Percentiles rank a stretch among this genome's conserved stretches.
phyloP scores from a whole-genome alignment of 2,113 vertebrate genomes.

The Eonycteris spelaea region DNA sequence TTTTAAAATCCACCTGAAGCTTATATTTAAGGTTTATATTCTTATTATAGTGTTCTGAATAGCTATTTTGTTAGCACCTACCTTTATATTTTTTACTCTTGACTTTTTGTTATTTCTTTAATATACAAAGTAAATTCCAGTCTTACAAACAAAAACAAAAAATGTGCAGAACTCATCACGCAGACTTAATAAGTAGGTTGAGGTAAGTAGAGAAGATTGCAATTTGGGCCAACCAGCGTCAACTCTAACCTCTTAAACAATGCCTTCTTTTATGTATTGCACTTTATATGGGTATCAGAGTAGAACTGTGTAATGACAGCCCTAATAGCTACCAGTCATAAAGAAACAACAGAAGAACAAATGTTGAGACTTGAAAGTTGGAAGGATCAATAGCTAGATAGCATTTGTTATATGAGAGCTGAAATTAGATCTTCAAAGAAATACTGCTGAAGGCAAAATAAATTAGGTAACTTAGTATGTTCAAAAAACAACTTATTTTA shows the following conservation, averaged over 20 bases:
- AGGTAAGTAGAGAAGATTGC: conserved; percentile 64
- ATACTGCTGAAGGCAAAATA: conserved; percentile 70
- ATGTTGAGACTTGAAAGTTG: conserved; percentile 76
- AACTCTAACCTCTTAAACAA: conserved; percentile 49
- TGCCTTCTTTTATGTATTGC: conserved; percentile 53
- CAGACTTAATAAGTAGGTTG: conserved; percentile 57
- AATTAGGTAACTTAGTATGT: conserved; percentile 64
- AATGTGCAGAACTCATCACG: not conserved
- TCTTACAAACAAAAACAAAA: conserved; percentile 28
- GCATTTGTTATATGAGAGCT: conserved; percentile 71
- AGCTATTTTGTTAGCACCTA: not conserved
- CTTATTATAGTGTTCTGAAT: not conserved
- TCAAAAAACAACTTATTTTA: conserved; percentile 66
- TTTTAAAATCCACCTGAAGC: not conserved
- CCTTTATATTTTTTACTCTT: not conserved
- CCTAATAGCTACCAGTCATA: conserved; percentile 74
- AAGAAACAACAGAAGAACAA: conserved; percentile 75
- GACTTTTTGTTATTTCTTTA: not conserved
- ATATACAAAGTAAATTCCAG: not conserved
- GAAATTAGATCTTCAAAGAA: conserved; percentile 80
- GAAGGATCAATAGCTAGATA: conserved; percentile 75
- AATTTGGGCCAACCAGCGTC: conserved; percentile 55
- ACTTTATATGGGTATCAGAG: conserved; percentile 69
- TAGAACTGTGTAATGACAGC: conserved; percentile 75
- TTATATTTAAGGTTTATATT: conserved; percentile 19